A percentile compares a stretch with the other conserved stretches of the same genome.
These are phyloP conservation scores for Corvus hawaiiensis DNA, from an alignment of 2,113 vertebrate species.

Conservation along the genomic window DNA sequence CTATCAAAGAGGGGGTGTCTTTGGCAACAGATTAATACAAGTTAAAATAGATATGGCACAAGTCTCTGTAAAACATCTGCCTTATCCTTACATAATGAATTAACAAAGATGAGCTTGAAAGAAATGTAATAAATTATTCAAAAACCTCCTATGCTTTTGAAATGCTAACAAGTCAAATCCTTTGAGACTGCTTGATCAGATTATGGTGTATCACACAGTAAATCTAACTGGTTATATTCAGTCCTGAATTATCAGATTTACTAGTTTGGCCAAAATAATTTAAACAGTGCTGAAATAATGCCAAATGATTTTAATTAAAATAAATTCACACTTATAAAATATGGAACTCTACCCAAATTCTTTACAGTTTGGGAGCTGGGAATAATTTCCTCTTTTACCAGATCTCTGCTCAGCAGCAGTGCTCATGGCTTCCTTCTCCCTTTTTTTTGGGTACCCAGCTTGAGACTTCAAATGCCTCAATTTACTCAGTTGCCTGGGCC, in stretches of 20 bases:
- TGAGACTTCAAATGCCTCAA: background rate
- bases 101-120: constrained; percentile 40
- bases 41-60: background rate
- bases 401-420: background rate
- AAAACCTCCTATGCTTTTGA: constrained; percentile 17
- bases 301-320: background rate
- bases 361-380: background rate
- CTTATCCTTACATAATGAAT: constrained; percentile 42
- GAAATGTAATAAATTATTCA: constrained; percentile 54
- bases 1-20: background rate
- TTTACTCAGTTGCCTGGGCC: background rate
- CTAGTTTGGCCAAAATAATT: background rate
- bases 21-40: background rate
- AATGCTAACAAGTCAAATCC: constrained; percentile 22
- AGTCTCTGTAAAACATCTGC: constrained; percentile 29
- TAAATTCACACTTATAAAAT: background rate
- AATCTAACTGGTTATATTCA: background rate
- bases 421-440: background rate
- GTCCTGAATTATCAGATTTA: constrained; percentile 5
- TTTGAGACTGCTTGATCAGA: background rate
- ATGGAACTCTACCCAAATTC: background rate
- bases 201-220: background rate
- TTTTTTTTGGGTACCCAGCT: background rate
- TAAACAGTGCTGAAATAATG: background rate
- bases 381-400: background rate